Percentiles rank a stretch among this genome's conserved stretches.
Evolutionary conservation across 1,140 invertebrate genomes (phyloP).

Genomic region (Metopolophium dirhodum): DNA sequence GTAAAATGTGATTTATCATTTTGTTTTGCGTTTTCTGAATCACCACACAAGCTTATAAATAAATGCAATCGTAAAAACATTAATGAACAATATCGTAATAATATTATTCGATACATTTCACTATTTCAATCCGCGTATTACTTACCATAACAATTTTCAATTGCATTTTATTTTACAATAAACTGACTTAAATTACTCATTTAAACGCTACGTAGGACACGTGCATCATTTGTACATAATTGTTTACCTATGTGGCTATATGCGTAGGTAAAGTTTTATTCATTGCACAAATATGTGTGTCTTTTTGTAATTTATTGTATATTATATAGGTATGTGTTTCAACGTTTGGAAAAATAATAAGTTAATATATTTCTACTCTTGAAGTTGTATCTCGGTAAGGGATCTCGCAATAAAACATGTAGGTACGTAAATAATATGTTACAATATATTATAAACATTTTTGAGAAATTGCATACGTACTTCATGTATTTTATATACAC

Average conservation of each 20-base stretch:
- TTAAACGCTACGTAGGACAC: not conserved
- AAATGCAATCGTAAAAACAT: not conserved
- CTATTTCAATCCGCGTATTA: not conserved
- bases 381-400: not conserved
- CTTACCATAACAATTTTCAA: not conserved
- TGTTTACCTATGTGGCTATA: not conserved
- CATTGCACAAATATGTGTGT: not conserved
- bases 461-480: not conserved
- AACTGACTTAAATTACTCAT: not conserved
- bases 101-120: not conserved
- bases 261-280: not conserved
- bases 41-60: no score
- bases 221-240: not conserved
- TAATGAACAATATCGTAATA: not conserved
- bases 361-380: not conserved
- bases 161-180: not conserved
- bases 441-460: not conserved
- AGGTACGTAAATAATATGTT: no score
- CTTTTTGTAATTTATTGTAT: not conserved
- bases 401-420: not conserved
- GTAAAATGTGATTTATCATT: not conserved
- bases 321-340: not conserved
- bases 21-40: no score
- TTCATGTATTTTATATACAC: not conserved
- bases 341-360: not conserved